These are phyloP conservation scores for Eidolon helvum DNA, from an alignment of 2,113 vertebrate species.

Conservation along the genomic window DNA sequence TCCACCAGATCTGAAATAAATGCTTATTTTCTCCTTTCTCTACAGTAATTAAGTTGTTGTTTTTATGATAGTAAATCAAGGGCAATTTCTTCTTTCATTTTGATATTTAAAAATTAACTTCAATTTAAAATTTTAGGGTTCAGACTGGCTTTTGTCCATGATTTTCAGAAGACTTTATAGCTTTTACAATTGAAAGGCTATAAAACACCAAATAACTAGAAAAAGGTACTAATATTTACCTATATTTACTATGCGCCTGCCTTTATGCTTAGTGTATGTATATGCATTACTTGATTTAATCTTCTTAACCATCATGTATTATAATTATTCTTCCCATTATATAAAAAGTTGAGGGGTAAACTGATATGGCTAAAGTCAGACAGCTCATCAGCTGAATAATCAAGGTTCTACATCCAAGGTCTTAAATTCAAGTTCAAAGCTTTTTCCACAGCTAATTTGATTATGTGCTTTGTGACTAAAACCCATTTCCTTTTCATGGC, in stretches of 20 bases:
- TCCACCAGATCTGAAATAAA: background rate
- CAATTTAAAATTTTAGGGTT: background rate
- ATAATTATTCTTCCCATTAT: background rate
- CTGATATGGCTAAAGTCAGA: background rate
- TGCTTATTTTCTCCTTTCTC: background rate
- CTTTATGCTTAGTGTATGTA: background rate
- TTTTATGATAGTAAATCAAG: background rate
- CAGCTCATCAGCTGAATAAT: background rate
- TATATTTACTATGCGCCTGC: background rate
- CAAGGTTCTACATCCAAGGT: background rate
- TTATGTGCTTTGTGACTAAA: background rate
- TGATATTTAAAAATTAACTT: conserved; percentile 32
- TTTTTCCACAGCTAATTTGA: background rate
- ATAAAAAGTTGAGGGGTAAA: background rate
- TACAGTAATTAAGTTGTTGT: background rate
- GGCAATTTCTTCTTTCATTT: background rate
- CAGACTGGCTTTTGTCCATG: background rate
- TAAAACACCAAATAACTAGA: background rate
- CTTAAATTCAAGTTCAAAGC: background rate
- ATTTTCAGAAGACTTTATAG: background rate
- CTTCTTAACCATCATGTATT: background rate
- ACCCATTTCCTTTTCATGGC: background rate
- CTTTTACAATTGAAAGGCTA: background rate
- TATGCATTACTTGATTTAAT: background rate
- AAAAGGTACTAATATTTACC: background rate